A percentile compares a stretch with the other conserved stretches of the same genome.
Conservation (phyloP, 1,140 invertebrate species). For the Drosophila bifasciata region DNA sequence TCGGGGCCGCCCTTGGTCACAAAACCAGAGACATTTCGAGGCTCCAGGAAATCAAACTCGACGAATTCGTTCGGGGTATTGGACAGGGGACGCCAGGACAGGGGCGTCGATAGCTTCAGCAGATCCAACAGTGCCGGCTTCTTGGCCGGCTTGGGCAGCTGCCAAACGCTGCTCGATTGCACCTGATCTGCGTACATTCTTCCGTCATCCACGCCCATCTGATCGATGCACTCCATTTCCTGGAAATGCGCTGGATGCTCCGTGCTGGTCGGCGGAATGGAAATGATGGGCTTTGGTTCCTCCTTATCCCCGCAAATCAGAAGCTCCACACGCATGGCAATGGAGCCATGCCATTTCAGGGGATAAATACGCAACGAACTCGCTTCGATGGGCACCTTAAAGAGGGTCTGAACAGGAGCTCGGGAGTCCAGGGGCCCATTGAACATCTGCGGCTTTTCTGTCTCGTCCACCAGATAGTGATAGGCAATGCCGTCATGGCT, state of each 20-base stretch:
- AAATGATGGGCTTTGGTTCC: constrained; percentile 2
- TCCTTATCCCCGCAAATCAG: constrained; percentile 87
- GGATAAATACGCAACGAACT: constrained; percentile 89
- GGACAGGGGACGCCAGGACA: constrained; percentile 87
- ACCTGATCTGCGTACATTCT: constrained; percentile 86
- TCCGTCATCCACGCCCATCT: constrained; percentile 88
- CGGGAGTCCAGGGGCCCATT: constrained; percentile 88
- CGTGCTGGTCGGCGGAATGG: constrained; percentile 45
- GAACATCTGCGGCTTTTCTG: constrained; percentile 86
- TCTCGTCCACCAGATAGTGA: constrained; percentile 84
- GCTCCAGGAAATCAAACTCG: constrained; percentile 90
- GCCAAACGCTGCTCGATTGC: constrained; percentile 76
- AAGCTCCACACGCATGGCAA: constrained; percentile 90
- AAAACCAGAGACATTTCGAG: constrained; percentile 91
- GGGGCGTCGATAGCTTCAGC: constrained; percentile 84
- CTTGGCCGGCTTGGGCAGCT: constrained; percentile 40
- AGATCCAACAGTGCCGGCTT: constrained; percentile 71
- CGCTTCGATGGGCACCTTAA: constrained; percentile 89
- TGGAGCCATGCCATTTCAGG: constrained; percentile 90
- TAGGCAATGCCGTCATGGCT: constrained; percentile 87
- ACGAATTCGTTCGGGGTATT: constrained; percentile 88
- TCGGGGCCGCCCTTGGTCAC: constrained; percentile 88
- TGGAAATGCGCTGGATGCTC: constrained; percentile 33
- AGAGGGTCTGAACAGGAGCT: constrained; percentile 87
- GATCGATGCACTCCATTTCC: constrained; percentile 85